Base-by-base conservation (phyloP, 2,888 invertebrate species). In the Zele albiditarsus region DNA sequence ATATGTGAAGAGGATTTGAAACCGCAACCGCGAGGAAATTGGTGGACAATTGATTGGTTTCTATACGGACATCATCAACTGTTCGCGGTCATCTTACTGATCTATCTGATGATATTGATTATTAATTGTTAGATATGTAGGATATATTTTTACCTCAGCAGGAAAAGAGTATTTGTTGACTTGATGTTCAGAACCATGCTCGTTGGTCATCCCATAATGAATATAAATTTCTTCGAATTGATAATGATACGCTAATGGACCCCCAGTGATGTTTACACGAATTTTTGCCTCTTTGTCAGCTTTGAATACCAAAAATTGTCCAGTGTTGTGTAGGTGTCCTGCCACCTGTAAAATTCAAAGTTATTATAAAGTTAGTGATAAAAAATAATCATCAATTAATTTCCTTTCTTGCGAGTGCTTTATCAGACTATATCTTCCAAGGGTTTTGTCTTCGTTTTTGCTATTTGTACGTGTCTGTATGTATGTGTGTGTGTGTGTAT, bases 91-190 rank as follows among this genome's bases (percentile, higher is more conserved):
- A 38, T 27, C 27, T 14, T 16, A 60, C 3, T n/a, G 16, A 60
- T 60, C 28, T n/a, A 10, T 27, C 60, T 27, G n/a, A 27, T 12
- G 60, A 16, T 25, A 46, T 42, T 42, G n/a, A 42, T 16, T 14
- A 33, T 53, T 23, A 14, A 14, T 4, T 81, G 84, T 93, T 88
- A 99, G 98, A 94, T 99, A 99, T 74, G 97, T 98, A 31, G 99
- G 98, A 90, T 38, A n/a, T 20, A 14, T 4, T 82, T 84, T 93
- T 88, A 99, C 98, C 94, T 99, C 99, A 74, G 97, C 98, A 31
- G 99, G 98, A 90, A 99, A 99, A 60, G 97, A 94, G 85, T 97
- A 95, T 79, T 97, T 96, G 84, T 97, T 97, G 80, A 99, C 96
- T 84, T 94, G 95, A 90, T 99, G 99, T 89, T 99, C 99, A 0